Evolutionary conservation across 92 coral and sea anemone species (phyloP).

Genomic region (Phenganax subtilis): DNA sequence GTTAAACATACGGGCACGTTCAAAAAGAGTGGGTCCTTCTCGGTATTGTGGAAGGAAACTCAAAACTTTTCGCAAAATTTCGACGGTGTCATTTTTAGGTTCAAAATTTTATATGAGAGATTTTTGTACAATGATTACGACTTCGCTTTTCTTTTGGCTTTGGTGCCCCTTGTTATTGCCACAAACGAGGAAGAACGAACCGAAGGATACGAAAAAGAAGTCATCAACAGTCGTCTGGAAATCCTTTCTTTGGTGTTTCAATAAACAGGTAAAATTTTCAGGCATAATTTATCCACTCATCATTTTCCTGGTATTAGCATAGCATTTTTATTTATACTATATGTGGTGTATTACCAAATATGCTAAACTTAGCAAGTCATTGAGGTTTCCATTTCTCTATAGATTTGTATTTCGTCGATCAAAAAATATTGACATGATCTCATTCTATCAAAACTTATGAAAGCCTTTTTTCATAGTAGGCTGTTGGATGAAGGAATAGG

Average conservation of each 20-base stretch:
- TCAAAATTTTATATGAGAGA: not conserved
- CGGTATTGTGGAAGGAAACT: slow-evolving; percentile 3
- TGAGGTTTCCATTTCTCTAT: not conserved
- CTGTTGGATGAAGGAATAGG: slow-evolving; percentile 22
- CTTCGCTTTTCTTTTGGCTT: slow-evolving; percentile 2
- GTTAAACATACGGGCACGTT: slow-evolving; percentile 9
- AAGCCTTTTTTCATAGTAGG: not conserved
- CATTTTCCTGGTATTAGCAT: no score
- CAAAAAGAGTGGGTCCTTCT: slow-evolving; percentile 22
- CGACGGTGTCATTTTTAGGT: not conserved
- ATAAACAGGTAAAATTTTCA: slow-evolving; percentile 21
- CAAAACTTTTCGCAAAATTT: not conserved
- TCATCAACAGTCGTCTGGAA: slow-evolving; percentile 14
- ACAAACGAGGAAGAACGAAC: slow-evolving; percentile 3
- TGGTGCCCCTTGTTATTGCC: slow-evolving; percentile 2
- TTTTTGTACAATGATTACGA: slow-evolving; percentile 1
- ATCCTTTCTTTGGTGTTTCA: slow-evolving; percentile 31
- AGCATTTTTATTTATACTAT: no score
- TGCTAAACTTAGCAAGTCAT: no score
- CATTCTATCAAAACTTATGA: not conserved
- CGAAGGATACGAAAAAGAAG: slow-evolving; percentile 14
- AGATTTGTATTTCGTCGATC: not conserved
- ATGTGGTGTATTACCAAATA: no score
- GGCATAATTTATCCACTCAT: not conserved
- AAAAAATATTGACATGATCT: slow-evolving; percentile 1